phyloP scores from a whole-genome alignment of 2,888 invertebrate genomes.

The Gerris lacustris region DNA sequence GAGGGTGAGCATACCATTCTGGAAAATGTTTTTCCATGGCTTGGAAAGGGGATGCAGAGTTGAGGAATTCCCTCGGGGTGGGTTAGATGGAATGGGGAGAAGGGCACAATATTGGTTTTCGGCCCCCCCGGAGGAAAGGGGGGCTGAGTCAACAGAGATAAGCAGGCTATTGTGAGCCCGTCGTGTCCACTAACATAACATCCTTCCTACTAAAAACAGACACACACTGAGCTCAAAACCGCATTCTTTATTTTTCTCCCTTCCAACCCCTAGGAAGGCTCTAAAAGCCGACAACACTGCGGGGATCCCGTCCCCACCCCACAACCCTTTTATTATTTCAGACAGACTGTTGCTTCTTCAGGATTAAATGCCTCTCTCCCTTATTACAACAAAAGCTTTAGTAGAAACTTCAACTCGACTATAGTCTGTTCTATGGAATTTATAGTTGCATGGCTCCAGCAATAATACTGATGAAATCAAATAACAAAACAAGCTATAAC shows the following conservation, averaged over 20 bases:
- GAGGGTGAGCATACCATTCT: too few relatives aligned
- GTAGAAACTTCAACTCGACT: neutral
- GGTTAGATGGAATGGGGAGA: neutral
- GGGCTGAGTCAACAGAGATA: constrained; percentile 3
- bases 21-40: neutral
- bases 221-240: neutral
- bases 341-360: neutral
- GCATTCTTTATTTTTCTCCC: neutral
- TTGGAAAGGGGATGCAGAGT: neutral
- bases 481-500: too few relatives aligned
- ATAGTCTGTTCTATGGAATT: neutral
- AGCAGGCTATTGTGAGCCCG: neutral
- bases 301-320: neutral
- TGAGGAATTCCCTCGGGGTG: neutral
- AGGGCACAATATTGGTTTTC: neutral
- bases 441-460: neutral
- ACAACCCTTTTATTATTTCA: neutral
- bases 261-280: neutral
- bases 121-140: neutral
- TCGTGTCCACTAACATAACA: neutral
- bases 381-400: neutral
- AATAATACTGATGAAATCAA: too few relatives aligned
- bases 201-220: neutral
- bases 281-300: neutral
- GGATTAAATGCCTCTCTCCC: neutral